These are phyloP conservation scores for Mizuhopecten yessoensis DNA, from an alignment of 1,140 invertebrate species.

Conservation along the genomic window DNA sequence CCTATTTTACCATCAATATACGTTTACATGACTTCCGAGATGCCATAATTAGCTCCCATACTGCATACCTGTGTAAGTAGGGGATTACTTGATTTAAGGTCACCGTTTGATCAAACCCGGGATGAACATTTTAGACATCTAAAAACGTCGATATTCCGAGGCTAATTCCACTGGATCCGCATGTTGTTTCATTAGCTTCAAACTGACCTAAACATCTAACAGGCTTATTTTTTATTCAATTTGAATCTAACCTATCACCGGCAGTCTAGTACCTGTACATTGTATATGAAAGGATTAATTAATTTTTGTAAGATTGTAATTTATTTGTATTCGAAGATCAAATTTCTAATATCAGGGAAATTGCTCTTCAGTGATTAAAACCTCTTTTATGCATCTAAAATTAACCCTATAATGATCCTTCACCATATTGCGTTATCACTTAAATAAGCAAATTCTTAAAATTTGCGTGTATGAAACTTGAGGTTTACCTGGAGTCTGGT, in stretches of 20 bases:
- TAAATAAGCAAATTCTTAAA: no score
- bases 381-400: background rate
- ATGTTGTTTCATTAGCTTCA: background rate
- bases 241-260: background rate
- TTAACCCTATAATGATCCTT: background rate
- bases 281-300: background rate
- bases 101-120: background rate
- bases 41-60: background rate
- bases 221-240: background rate
- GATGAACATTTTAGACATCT: background rate
- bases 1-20: background rate
- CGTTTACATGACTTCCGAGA: background rate
- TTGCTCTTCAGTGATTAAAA: background rate
- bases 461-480: no score
- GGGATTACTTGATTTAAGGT: background rate
- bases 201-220: background rate
- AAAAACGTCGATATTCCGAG: background rate
- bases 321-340: background rate
- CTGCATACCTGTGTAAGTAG: background rate
- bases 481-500: no score
- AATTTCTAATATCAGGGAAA: background rate
- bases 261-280: background rate
- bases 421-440: no score
- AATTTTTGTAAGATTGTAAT: background rate
- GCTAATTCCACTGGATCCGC: background rate